A percentile compares a stretch with the other conserved stretches of the same genome.
phyloP scores from a whole-genome alignment of 2,888 invertebrate species.

The Euplagia quadripunctaria region DNA sequence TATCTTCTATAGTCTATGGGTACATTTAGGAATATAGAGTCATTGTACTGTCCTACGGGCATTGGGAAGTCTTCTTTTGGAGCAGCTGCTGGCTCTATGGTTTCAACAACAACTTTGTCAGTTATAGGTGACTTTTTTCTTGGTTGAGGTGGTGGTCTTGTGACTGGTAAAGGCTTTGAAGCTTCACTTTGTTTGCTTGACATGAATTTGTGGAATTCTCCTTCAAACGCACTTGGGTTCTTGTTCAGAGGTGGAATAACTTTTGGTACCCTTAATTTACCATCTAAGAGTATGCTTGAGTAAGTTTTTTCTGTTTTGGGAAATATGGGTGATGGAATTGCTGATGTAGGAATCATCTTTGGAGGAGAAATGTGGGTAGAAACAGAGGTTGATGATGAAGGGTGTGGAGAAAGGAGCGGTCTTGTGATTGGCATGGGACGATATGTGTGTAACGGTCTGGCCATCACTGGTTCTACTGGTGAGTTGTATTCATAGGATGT shows the following conservation, averaged over 20 bases:
- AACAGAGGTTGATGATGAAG: slow-evolving; percentile 14
- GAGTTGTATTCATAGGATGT: slow-evolving; percentile 66
- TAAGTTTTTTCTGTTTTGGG: slow-evolving; percentile 37
- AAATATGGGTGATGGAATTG: slow-evolving; percentile 22
- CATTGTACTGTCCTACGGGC: slow-evolving; percentile 80
- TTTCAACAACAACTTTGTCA: slow-evolving; percentile 54
- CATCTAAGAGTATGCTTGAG: slow-evolving; percentile 51
- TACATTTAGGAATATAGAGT: slow-evolving; percentile 72
- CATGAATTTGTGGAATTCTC: slow-evolving; percentile 82
- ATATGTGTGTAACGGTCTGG: slow-evolving; percentile 53
- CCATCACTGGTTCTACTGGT: slow-evolving; percentile 69
- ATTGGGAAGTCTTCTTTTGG: slow-evolving; percentile 55
- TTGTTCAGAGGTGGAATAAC: slow-evolving; percentile 72
- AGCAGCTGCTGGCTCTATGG: slow-evolving; percentile 30
- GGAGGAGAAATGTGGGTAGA: slow-evolving; percentile 19
- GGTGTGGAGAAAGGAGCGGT: slow-evolving; percentile 4
- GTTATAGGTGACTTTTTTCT: background rate
- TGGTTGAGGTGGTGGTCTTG: background rate
- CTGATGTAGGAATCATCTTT: slow-evolving; percentile 22
- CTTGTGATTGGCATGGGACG: slow-evolving; percentile 6
- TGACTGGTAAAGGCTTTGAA: background rate
- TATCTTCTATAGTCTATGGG: slow-evolving; percentile 72
- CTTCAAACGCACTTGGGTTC: slow-evolving; percentile 78
- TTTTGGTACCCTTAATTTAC: slow-evolving; percentile 63
- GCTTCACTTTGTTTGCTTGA: slow-evolving; percentile 18